A percentile compares a stretch with the other conserved stretches of the same genome.
Conservation (phyloP, 1,140 invertebrate genomes). For the Aphaenogaster ashmeadi region DNA sequence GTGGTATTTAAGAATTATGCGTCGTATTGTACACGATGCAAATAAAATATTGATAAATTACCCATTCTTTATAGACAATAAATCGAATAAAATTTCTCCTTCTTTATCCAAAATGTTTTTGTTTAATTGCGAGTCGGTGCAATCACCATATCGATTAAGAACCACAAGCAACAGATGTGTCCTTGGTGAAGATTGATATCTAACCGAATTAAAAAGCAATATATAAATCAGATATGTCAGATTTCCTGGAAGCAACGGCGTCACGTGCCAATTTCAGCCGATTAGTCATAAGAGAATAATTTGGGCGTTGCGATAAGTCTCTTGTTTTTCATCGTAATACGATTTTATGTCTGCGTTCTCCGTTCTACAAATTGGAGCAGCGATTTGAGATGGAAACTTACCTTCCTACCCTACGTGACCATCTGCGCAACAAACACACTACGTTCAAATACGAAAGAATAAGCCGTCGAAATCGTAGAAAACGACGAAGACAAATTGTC, state of each 20-base stretch:
- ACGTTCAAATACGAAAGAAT: not conserved
- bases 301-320: conserved; percentile 32
- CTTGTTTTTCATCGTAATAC: conserved; percentile 29
- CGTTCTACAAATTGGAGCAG: not conserved
- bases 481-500: not conserved
- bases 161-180: conserved; percentile 21
- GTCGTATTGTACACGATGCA: not conserved
- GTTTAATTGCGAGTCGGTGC: not conserved
- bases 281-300: conserved; percentile 44
- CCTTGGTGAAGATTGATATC: conserved; percentile 43
- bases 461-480: not conserved
- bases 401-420: conserved; percentile 1
- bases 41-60: conserved; percentile 15
- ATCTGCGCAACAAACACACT: not conserved
- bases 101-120: not conserved
- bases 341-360: not conserved
- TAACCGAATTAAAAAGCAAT: conserved; percentile 50
- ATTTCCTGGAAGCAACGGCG: conserved; percentile 27
- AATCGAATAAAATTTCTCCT: conserved; percentile 10
- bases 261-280: conserved; percentile 48
- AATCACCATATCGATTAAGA: conserved; percentile 27
- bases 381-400: conserved; percentile 1
- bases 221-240: conserved; percentile 47
- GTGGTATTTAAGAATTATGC: not conserved
- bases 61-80: not conserved